Base-by-base conservation (phyloP, 2,113 vertebrate species). In the Pterocles burchelli region DNA sequence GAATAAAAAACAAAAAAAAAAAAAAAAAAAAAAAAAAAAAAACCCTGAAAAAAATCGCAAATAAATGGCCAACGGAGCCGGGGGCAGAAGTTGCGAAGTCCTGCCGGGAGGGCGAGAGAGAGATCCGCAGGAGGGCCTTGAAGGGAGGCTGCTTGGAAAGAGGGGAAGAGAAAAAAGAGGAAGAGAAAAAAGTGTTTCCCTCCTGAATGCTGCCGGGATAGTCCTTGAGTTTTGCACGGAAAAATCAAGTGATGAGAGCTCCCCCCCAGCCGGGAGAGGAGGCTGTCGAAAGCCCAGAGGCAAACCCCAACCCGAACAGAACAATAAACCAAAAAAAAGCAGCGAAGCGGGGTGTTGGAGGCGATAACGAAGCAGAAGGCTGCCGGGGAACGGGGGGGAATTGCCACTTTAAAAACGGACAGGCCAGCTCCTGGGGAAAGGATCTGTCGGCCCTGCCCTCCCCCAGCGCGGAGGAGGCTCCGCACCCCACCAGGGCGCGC, bases 31-130 rank as follows among this genome's bases (percentile, higher is more conserved):
- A 20, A 33, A 25, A 10, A 15, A 25, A 25, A 13, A 14, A 16
- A 26, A 29, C 12, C 25, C 20, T 18, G 10, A 33, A 11, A 43
- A 65, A 34, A 25, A 59, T 5, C 4, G 6, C 9, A 67, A 68
- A 17, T 29, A 57, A 55, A 67, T 68, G 38, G 78, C 43, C 20
- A 55, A 36, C 6, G 31, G 46, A 84, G 63, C 55, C 17, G 19
- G 15, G 6, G 26, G 38, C 61, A 77, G 88, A 78, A 95, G 66
- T 90, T 95, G 48, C 55, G 7, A 91, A 80, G 80, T 91, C 48
- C 70, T 63, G 88, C 83, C 36, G 48, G 46, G 90, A 79, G 75
- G 33, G 85, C 59, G 87, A 71, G 71, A 43, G 52, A 75, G 73
- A 51, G 59, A 76, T 33, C 73, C 29, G 66, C 73, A 34, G 73